Evolutionary conservation across 2,888 invertebrate genomes (phyloP).

Genomic region (Cheilosia grossa): DNA sequence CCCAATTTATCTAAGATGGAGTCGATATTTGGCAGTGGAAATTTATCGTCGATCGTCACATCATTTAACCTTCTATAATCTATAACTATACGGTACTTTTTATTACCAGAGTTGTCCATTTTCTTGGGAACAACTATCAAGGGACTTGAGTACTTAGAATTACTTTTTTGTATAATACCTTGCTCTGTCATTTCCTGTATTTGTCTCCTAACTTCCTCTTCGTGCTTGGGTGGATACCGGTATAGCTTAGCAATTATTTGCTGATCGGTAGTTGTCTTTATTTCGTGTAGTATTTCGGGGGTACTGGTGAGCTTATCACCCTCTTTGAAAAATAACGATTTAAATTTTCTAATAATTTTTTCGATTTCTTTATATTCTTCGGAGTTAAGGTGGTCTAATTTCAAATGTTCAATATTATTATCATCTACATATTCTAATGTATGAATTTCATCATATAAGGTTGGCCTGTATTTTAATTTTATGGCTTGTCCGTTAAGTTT

Average conservation of each 20-base stretch:
- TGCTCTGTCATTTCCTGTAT: conserved; percentile 17
- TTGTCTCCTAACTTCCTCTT: conserved; percentile 18
- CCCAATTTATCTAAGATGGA: background rate
- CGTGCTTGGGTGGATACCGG: conserved; percentile 10
- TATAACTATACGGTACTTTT: conserved; percentile 62
- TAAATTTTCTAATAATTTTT: conserved; percentile 40
- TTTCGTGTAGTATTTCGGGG: conserved; percentile 48
- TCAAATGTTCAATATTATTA: conserved; percentile 28
- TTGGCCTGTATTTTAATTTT: conserved; percentile 10
- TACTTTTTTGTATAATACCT: conserved; percentile 24
- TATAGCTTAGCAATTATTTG: conserved; percentile 20
- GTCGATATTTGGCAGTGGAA: conserved; percentile 66
- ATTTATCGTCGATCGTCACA: conserved; percentile 61
- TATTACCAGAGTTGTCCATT: conserved; percentile 55
- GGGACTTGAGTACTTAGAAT: conserved; percentile 17
- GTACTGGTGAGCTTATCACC: conserved; percentile 49
- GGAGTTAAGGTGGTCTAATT: conserved; percentile 43
- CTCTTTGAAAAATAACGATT: conserved; percentile 55
- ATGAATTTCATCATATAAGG: conserved; percentile 30
- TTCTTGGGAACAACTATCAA: conserved; percentile 42
- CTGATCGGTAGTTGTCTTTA: conserved; percentile 19
- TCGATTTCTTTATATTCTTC: conserved; percentile 50
- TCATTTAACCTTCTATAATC: conserved; percentile 69
- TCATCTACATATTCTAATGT: conserved; percentile 33
- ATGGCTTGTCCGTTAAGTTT: conserved; percentile 15